These are phyloP conservation scores for Ageneiosus marmoratus DNA, from an alignment of 2,113 vertebrate species.

Conservation along the genomic window DNA sequence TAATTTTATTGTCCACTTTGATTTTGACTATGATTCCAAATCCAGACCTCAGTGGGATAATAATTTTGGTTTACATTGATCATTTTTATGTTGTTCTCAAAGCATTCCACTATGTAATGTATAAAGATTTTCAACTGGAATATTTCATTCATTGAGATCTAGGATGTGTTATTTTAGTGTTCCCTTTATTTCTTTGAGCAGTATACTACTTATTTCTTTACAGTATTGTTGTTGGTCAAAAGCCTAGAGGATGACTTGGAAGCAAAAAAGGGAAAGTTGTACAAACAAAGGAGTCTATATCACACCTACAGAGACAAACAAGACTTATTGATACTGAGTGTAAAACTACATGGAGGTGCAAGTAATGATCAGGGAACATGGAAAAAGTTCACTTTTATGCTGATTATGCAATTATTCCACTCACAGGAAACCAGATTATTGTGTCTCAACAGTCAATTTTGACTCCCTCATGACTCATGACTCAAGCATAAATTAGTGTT, in stretches of 20 bases:
- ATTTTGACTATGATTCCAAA: too few species aligned
- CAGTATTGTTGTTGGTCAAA: not conserved
- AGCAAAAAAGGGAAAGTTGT: not conserved
- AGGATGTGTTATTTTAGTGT: too few species aligned
- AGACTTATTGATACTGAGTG: not conserved
- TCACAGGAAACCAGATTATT: not conserved
- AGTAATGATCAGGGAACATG: not conserved
- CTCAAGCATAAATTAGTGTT: not conserved
- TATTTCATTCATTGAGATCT: too few species aligned
- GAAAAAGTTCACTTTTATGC: not conserved
- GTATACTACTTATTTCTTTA: too few species aligned
- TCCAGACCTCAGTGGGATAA: too few species aligned
- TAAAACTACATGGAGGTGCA: not conserved
- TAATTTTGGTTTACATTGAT: too few species aligned
- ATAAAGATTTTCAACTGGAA: too few species aligned
- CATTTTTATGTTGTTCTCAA: too few species aligned
- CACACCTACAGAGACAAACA: not conserved
- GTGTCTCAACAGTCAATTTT: not conserved
- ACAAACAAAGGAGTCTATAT: not conserved
- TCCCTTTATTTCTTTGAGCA: too few species aligned
- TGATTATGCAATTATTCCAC: not conserved
- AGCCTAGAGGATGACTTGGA: not conserved
- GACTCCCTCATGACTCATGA: too few species aligned
- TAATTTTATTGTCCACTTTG: too few species aligned
- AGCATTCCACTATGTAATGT: too few species aligned